These are phyloP conservation scores for Heteropelma amictum DNA, from an alignment of 2,888 invertebrate species.

Conservation along the genomic window DNA sequence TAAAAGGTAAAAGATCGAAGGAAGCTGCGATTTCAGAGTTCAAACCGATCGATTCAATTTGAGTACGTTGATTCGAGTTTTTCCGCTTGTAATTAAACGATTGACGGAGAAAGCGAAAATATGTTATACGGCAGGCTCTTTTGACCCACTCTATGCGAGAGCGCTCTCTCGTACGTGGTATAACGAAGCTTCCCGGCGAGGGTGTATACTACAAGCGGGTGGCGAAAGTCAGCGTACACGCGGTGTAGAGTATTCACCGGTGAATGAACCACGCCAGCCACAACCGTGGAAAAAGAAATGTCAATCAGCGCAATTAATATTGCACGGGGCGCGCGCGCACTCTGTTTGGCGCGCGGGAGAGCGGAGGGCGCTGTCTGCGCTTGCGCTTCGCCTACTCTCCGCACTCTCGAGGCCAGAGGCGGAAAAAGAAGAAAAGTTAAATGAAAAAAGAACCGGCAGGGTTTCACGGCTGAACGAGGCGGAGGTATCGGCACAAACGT, in stretches of 20 bases:
- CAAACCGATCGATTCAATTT: no score
- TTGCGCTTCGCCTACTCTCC: slow-evolving; percentile 30
- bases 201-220: slow-evolving; percentile 33
- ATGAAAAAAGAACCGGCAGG: slow-evolving; percentile 22
- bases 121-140: no score
- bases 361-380: slow-evolving; percentile 41
- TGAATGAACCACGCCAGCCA: slow-evolving; percentile 56
- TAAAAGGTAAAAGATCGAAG: no score
- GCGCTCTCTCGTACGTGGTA: slow-evolving; percentile 18
- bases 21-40: no score
- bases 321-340: slow-evolving; percentile 62
- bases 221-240: slow-evolving; percentile 39
- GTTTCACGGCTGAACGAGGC: slow-evolving; percentile 25
- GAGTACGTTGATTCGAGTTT: no score
- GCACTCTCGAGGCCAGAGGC: slow-evolving; percentile 17
- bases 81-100: no score
- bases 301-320: slow-evolving; percentile 74
- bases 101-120: no score
- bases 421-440: slow-evolving; percentile 12
- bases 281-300: slow-evolving; percentile 66
- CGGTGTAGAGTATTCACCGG: slow-evolving; percentile 50
- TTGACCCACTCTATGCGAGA: no score
- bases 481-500: slow-evolving; percentile 39
- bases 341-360: slow-evolving; percentile 4
- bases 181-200: slow-evolving; percentile 14